Conservation (phyloP, 2,888 invertebrate genomes). For the Drepana falcataria region DNA sequence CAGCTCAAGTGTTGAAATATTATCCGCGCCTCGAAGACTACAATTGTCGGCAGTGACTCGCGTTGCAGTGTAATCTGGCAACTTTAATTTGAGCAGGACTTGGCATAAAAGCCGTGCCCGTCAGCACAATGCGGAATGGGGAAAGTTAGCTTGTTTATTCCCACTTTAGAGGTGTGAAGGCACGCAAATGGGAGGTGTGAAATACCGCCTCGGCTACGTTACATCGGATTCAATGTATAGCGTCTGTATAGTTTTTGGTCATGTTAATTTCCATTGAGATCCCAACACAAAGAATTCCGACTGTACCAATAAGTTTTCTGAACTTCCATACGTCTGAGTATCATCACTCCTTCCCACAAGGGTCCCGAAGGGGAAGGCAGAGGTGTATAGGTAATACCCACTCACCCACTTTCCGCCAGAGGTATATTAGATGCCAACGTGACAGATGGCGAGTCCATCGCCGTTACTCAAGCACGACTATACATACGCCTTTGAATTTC, state of each 20-base stretch:
- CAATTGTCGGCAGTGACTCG: conserved; percentile 23
- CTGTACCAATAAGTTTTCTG: too few species aligned
- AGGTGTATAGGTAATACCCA: too few species aligned
- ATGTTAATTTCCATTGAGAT: too few species aligned
- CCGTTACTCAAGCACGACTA: too few species aligned
- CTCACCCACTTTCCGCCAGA: too few species aligned
- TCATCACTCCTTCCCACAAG: too few species aligned
- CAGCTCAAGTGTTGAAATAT: conserved; percentile 3
- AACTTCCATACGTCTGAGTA: too few species aligned
- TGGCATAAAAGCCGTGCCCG: conserved; percentile 41
- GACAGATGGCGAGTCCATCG: too few species aligned
- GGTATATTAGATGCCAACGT: too few species aligned
- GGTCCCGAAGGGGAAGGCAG: too few species aligned
- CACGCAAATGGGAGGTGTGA: conserved; percentile 53
- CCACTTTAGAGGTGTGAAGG: conserved; percentile 48
- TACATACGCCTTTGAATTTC: too few species aligned
- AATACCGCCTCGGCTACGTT: conserved; percentile 42
- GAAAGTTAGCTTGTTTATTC: conserved; percentile 67
- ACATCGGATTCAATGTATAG: conserved; percentile 6
- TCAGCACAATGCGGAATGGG: conserved; percentile 50
- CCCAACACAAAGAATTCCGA: too few species aligned
- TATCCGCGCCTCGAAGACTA: conserved; percentile 11
- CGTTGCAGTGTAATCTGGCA: conserved; percentile 44
- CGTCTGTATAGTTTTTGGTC: neutral
- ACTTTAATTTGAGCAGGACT: conserved; percentile 46